These are phyloP conservation scores for Conger conger DNA, from an alignment of 2,113 vertebrate species.

Conservation along the genomic window DNA sequence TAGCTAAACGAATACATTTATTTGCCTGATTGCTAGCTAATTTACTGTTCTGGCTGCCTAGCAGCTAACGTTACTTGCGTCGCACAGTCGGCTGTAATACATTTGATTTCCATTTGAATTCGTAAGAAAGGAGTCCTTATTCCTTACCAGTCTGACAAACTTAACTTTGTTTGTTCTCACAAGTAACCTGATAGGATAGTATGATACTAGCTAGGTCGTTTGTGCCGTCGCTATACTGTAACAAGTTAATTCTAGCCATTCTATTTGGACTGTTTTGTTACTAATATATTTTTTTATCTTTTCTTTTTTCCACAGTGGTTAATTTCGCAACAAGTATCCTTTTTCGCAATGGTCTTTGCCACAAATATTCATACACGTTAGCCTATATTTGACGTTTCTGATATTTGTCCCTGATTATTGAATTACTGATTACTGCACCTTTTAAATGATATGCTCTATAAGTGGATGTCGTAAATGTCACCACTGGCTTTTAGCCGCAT, in stretches of 20 bases:
- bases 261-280: neutral
- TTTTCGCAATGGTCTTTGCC: constrained; percentile 35
- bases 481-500: too few relatives aligned
- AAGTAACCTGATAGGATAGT: too few relatives aligned
- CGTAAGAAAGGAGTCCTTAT: too few relatives aligned
- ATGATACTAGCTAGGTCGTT: too few relatives aligned
- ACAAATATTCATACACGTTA: neutral
- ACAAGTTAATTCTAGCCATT: neutral
- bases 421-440: too few relatives aligned
- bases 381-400: neutral
- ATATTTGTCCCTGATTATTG: too few relatives aligned
- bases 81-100: too few relatives aligned
- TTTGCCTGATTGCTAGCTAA: neutral
- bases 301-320: constrained; percentile 69
- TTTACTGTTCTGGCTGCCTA: neutral
- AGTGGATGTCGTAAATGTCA: too few relatives aligned
- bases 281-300: neutral
- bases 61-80: neutral
- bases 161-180: too few relatives aligned
- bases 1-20: neutral
- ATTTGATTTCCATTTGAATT: too few relatives aligned
- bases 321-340: constrained; percentile 82
- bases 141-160: too few relatives aligned
- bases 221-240: neutral
- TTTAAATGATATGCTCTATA: too few relatives aligned